Conservation (phyloP, 2,888 invertebrate genomes). For the Chromoteleia sp. region DNA sequence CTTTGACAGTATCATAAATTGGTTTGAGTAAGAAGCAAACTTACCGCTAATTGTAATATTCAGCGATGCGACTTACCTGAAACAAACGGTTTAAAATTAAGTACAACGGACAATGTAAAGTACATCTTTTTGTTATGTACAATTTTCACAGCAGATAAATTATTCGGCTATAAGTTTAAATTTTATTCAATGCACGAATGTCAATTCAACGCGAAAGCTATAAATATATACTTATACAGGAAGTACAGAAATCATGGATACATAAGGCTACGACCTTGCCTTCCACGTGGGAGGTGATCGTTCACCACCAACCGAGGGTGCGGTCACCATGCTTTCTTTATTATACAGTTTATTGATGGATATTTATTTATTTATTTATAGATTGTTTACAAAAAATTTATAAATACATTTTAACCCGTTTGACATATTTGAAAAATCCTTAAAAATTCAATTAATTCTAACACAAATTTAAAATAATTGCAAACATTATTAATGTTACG, state of each 20-base stretch:
- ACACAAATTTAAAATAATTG: no score
- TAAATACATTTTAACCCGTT: no score
- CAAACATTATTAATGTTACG: no score
- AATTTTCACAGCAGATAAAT: constrained; percentile 5
- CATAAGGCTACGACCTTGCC: constrained; percentile 47
- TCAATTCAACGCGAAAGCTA: constrained; percentile 35
- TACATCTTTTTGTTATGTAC: no score
- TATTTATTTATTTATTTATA: constrained; percentile 10
- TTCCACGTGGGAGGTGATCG: constrained; percentile 57
- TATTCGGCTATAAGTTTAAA: constrained; percentile 18
- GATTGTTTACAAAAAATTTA: neutral
- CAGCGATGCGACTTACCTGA: constrained; percentile 19
- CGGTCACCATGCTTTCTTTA: constrained; percentile 40
- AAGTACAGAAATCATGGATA: constrained; percentile 55
- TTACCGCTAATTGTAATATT: constrained; percentile 16
- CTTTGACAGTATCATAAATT: constrained; percentile 24
- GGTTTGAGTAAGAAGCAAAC: constrained; percentile 12
- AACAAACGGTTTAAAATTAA: no score
- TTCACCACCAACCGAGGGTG: constrained; percentile 50
- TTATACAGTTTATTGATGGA: constrained; percentile 28
- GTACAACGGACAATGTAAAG: no score
- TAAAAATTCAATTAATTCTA: no score
- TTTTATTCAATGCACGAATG: constrained; percentile 32
- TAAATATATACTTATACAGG: constrained; percentile 54
- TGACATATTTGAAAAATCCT: no score